Evolutionary conservation across 2,797 vertebrate genomes (phyloP).

Genomic region (Lepilemur ruficaudatus): DNA sequence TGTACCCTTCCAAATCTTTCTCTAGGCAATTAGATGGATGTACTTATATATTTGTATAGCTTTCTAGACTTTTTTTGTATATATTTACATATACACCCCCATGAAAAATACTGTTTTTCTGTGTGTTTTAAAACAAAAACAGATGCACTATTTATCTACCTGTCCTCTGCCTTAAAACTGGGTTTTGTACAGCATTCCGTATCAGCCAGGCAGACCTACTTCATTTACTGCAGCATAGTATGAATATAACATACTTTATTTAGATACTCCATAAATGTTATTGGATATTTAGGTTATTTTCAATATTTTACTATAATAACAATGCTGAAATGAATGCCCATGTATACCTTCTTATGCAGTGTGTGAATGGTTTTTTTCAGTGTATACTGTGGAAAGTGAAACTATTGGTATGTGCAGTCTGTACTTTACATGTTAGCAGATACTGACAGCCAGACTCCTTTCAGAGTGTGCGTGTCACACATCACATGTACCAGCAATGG

Average conservation of each 20-base stretch:
- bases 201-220: neutral
- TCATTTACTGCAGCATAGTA: neutral
- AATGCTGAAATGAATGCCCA: neutral
- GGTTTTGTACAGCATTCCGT: neutral
- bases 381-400: neutral
- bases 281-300: neutral
- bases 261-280: neutral
- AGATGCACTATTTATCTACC: neutral
- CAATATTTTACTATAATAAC: neutral
- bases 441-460: neutral
- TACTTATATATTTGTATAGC: neutral
- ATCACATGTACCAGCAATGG: neutral
- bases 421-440: neutral
- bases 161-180: neutral
- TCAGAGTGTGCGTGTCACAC: neutral
- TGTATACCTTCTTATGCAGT: neutral
- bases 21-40: neutral
- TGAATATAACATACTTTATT: neutral
- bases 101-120: neutral
- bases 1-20: neutral
- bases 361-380: neutral
- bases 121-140: neutral
- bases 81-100: neutral
- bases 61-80: neutral
- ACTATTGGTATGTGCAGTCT: neutral